phyloP scores from a whole-genome alignment of 2,797 vertebrate genomes.

The Mormyrus hasselquistii region DNA sequence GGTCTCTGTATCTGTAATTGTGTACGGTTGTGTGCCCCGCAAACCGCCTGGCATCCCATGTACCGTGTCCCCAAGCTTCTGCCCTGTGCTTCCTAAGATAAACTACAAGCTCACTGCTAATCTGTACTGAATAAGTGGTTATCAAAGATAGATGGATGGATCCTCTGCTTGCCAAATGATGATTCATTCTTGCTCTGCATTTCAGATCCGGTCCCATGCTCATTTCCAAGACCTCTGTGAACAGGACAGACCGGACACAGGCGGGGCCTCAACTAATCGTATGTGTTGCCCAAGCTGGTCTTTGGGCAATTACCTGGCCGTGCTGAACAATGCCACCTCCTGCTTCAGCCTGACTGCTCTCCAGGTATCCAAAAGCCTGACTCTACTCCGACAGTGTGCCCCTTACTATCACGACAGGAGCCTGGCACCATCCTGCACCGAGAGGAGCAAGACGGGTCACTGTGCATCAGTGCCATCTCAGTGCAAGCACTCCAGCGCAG shows the following conservation, averaged over 20 bases:
- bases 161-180: constrained; percentile 25
- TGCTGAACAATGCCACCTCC: constrained; percentile 85
- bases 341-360: constrained; percentile 82
- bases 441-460: constrained; percentile 63
- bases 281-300: constrained; percentile 97
- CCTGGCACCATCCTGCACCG: constrained; percentile 70
- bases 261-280: constrained; percentile 49
- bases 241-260: constrained; percentile 43
- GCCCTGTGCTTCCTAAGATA: neutral
- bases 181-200: constrained; percentile 27
- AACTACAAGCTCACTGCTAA: neutral
- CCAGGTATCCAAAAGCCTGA: constrained; percentile 76
- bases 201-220: constrained; percentile 83
- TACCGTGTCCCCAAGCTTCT: neutral
- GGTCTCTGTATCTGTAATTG: neutral
- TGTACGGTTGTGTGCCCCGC: neutral
- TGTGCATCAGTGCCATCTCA: constrained; percentile 79
- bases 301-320: constrained; percentile 89
- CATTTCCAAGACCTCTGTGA: constrained; percentile 84
- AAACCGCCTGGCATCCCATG: neutral
- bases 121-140: neutral
- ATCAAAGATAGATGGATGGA: neutral
- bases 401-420: constrained; percentile 80
- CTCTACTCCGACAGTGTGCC: constrained; percentile 82
- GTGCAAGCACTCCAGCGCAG: constrained; percentile 73